Evolutionary conservation across 2,797 vertebrate genomes (phyloP).

Genomic region (Pagetopsis macropterus): DNA sequence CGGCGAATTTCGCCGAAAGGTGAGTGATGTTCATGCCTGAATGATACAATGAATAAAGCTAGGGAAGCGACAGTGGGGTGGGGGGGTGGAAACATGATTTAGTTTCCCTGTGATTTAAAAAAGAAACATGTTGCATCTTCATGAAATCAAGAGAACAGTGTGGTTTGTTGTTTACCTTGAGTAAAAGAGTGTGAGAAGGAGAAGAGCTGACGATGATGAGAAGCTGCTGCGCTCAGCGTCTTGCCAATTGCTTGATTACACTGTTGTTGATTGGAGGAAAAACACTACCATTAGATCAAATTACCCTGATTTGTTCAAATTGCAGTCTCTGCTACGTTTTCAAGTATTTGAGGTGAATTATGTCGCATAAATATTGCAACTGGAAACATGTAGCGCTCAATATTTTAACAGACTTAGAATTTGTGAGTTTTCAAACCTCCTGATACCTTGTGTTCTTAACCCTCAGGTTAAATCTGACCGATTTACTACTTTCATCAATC

Average conservation of each 20-base stretch:
- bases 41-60: background rate
- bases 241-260: slow-evolving; percentile 69
- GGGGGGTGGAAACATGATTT: background rate
- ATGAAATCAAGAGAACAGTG: slow-evolving; percentile 7
- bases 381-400: slow-evolving; percentile 5
- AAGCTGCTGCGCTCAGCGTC: slow-evolving; percentile 62
- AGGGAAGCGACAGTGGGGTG: background rate
- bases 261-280: slow-evolving; percentile 65
- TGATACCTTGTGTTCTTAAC: background rate
- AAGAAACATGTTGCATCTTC: slow-evolving; percentile 5
- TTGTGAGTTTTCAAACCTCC: background rate
- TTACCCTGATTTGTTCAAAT: slow-evolving; percentile 65
- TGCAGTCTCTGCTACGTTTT: slow-evolving; percentile 45
- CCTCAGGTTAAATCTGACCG: too few relatives aligned
- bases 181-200: slow-evolving; percentile 1
- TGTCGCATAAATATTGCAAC: slow-evolving; percentile 8
- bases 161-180: slow-evolving; percentile 21
- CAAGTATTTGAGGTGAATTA: slow-evolving; percentile 44
- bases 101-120: slow-evolving; percentile 12
- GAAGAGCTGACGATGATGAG: slow-evolving; percentile 28
- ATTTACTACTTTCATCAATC: too few relatives aligned
- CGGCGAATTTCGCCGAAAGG: too few relatives aligned
- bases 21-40: too few relatives aligned
- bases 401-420: background rate
- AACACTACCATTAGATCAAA: slow-evolving; percentile 68